Base-by-base conservation (phyloP, 2,888 invertebrate genomes). In the Heliconius cydno region DNA sequence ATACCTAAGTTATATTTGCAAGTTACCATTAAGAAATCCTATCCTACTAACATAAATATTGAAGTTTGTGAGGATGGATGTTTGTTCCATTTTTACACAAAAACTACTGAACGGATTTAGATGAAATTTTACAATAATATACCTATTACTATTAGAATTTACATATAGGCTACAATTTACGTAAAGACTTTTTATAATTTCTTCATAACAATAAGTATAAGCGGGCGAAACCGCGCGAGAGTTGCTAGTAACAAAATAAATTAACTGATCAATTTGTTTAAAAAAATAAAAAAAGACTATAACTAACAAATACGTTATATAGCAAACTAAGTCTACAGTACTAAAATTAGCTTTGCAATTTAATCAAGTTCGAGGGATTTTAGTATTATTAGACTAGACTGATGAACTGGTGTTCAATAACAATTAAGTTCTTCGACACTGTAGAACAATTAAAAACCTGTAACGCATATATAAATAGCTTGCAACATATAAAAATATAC, bases 1-100 rank as follows among this genome's bases (percentile, higher is more conserved):
- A 68, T n/a, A 22, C 22, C 13, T 41, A 41, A 68, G 22, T 67
- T 67, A 67, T 67, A 67, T 67, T 67, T 67, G 28, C 67, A 30
- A 30, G 38, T 9, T 38, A 5, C 65, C 2, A 65, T 65, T 65
- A 65, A 65, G 6, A 30, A 30, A 65, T 65, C 2, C 6, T 52
- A 52, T 52, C 19, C 7, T 52, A 52, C 7, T 52, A 52, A 19
- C 19, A 52, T 52, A 22, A 52, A 52, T 52, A 19, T 52, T 0
- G 22, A 52, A 52, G 52, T 22, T 52, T 22, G 19, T 22, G 52
- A 9, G 7, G 52, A 52, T 22, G 22, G 22, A 52, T 52, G 52
- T 52, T 52, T 52, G 22, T 52, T 7, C 9, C 7, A 52, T 3
- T 22, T 52, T 52, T 19, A 22, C 52, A 19, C 22, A 22, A 2